These are phyloP conservation scores for Bursaphelenchus okinawaensis DNA, from an alignment of 2,888 invertebrate genomes.

Conservation along the genomic window DNA sequence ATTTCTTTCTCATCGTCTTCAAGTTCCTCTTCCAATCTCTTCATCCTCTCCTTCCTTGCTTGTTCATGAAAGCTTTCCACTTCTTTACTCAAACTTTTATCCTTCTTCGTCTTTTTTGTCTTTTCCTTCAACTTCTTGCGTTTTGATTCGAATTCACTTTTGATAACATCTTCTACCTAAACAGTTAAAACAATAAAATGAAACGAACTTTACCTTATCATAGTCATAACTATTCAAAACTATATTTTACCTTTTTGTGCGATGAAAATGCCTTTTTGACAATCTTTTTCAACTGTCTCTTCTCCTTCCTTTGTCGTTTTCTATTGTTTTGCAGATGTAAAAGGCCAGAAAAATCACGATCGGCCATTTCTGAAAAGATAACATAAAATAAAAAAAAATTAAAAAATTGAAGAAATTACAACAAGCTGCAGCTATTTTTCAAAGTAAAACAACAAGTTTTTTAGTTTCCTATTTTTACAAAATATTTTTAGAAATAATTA, in stretches of 20 bases:
- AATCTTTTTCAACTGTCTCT: slow-evolving; percentile 14
- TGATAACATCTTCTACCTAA: slow-evolving; percentile 19
- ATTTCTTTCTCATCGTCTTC: slow-evolving; percentile 26
- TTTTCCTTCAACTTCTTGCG: slow-evolving; percentile 2
- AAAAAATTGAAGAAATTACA: no score
- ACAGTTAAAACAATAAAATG: neutral
- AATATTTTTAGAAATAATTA: no score
- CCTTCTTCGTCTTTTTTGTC: slow-evolving; percentile 12
- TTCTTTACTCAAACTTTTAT: slow-evolving; percentile 7
- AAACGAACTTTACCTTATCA: no score
- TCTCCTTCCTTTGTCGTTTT: slow-evolving; percentile 13
- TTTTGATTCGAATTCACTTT: neutral
- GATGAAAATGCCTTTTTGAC: slow-evolving; percentile 11
- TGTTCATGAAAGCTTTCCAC: slow-evolving; percentile 1
- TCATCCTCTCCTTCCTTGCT: slow-evolving; percentile 7
- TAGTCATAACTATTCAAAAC: no score
- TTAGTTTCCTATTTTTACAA: no score
- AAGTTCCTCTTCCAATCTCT: slow-evolving; percentile 15
- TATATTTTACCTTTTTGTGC: slow-evolving; percentile 19
- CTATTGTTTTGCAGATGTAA: neutral
- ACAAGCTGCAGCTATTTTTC: no score
- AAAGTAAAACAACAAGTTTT: no score
- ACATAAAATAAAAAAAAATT: no score
- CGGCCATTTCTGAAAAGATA: neutral
- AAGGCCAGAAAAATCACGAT: slow-evolving; percentile 7